These are phyloP conservation scores for Poecilia wingei DNA, from an alignment of 2,797 vertebrate species.

Conservation along the genomic window DNA sequence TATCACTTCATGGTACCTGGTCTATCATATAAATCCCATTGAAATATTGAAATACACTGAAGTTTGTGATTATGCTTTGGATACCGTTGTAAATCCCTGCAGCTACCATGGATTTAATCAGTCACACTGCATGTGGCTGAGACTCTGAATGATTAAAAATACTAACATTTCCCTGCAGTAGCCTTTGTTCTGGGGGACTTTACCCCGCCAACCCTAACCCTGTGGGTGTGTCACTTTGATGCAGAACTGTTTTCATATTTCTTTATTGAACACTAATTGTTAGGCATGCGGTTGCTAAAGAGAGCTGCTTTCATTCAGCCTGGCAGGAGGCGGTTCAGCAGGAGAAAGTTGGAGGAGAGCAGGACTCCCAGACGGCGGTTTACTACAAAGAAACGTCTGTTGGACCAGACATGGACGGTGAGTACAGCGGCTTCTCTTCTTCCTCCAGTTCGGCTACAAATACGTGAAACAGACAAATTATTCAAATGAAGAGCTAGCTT, in stretches of 20 bases:
- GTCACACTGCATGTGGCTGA: neutral
- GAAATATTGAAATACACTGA: neutral
- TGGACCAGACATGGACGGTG: slow-evolving; percentile 84
- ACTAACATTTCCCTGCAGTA: slow-evolving; percentile 20
- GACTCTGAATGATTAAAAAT: slow-evolving; percentile 32
- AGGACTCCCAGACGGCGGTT: slow-evolving; percentile 72
- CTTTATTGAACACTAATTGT: neutral
- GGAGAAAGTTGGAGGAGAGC: slow-evolving; percentile 65
- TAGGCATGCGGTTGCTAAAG: neutral
- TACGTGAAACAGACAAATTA: too few species aligned
- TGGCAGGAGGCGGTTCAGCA: slow-evolving; percentile 91
- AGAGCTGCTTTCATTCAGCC: slow-evolving; percentile 73
- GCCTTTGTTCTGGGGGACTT: slow-evolving; percentile 36
- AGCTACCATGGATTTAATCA: slow-evolving; percentile 7
- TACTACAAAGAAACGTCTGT: slow-evolving; percentile 87
- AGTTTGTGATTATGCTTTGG: neutral
- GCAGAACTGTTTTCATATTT: slow-evolving; percentile 2
- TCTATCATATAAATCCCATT: neutral
- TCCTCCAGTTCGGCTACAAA: neutral
- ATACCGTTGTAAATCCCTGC: neutral
- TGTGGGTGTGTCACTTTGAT: slow-evolving; percentile 24
- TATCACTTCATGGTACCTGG: neutral
- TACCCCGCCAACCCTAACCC: neutral
- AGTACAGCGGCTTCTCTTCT: slow-evolving; percentile 53
- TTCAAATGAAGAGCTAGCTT: neutral